phyloP scores from a whole-genome alignment of 2,113 vertebrate genomes.

The Thomomys bottae region DNA sequence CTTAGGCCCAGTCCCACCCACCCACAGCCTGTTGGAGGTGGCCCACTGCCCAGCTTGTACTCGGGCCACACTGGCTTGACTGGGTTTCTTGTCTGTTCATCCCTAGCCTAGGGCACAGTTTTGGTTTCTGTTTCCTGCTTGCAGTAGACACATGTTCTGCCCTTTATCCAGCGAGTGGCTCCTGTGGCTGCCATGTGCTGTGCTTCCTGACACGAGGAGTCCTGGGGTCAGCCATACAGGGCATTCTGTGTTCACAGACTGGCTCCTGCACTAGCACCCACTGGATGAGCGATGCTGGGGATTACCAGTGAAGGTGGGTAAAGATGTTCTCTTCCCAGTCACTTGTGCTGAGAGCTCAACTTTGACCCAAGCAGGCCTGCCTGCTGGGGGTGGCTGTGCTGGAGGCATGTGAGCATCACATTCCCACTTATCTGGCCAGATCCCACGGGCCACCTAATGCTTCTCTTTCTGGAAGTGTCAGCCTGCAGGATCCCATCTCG shows the following conservation, averaged over 20 bases:
- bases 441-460: background rate
- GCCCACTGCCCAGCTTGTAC: background rate
- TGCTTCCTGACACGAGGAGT: background rate
- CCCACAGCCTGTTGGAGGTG: no score
- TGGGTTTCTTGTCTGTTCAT: background rate
- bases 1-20: background rate
- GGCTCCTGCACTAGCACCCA: no score
- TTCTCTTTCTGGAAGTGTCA: background rate
- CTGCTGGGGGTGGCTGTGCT: no score
- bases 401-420: background rate
- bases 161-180: background rate
- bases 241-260: background rate
- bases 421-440: background rate
- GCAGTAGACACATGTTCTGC: background rate
- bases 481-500: background rate
- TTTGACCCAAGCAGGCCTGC: background rate
- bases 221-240: background rate
- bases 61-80: no score
- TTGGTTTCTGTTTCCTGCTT: background rate
- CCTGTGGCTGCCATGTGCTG: background rate
- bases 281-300: background rate
- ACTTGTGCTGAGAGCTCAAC: no score
- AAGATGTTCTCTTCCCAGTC: background rate
- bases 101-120: background rate
- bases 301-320: accelerated